Evolutionary conservation across 2,888 invertebrate species (phyloP).

Genomic region (Drosophila tanythrix): DNA sequence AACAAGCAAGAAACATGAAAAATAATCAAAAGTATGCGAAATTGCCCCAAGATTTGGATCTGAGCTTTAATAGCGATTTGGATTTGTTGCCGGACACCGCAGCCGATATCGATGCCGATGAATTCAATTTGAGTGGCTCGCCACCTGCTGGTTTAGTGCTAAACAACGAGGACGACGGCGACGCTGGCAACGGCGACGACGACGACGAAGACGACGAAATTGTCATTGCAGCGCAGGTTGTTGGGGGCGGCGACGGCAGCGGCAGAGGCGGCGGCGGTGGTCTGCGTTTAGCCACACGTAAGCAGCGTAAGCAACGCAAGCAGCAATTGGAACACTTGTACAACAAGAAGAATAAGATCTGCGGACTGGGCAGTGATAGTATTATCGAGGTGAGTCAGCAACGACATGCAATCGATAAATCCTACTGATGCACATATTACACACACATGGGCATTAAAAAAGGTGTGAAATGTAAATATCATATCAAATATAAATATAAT

Average conservation of each 20-base stretch:
- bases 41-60: conserved; percentile 84
- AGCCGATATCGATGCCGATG: conserved; percentile 75
- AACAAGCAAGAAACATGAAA: conserved; percentile 80
- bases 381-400: conserved; percentile 81
- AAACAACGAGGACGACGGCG: conserved; percentile 55
- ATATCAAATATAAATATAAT: neutral
- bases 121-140: conserved; percentile 61
- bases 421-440: neutral
- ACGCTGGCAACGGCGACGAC: conserved; percentile 76
- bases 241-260: conserved; percentile 53
- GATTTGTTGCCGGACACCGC: conserved; percentile 78
- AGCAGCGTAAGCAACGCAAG: conserved; percentile 58
- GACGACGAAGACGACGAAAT: conserved; percentile 82
- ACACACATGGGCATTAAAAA: neutral
- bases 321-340: conserved; percentile 79
- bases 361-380: conserved; percentile 81
- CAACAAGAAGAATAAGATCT: conserved; percentile 68
- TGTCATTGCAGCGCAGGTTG: conserved; percentile 71
- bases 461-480: neutral
- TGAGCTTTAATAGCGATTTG: conserved; percentile 83
- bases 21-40: conserved; percentile 84
- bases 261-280: conserved; percentile 61
- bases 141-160: conserved; percentile 60
- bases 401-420: conserved; percentile 23
- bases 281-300: conserved; percentile 61